Evolutionary conservation across 1,140 invertebrate species (phyloP).

Genomic region (Micrasema minimum): DNA sequence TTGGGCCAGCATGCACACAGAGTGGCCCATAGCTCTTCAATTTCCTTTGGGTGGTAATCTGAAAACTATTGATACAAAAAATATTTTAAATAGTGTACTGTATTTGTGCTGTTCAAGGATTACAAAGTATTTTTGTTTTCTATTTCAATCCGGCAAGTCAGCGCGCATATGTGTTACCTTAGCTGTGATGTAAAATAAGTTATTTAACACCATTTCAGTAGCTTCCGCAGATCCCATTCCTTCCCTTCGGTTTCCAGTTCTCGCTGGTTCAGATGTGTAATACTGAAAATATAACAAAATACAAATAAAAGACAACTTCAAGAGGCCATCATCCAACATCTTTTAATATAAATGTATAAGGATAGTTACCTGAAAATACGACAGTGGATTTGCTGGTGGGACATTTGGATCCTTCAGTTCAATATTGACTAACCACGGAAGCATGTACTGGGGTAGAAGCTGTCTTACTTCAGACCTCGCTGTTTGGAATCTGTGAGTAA

Average conservation of each 20-base stretch:
- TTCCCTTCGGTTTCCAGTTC: conserved; percentile 76
- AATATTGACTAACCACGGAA: conserved; percentile 99
- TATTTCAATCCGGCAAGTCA: no score
- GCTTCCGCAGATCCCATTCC: conserved; percentile 98
- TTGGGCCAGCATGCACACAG: conserved; percentile 95
- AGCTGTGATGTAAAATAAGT: conserved; percentile 97
- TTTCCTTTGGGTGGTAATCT: conserved; percentile 93
- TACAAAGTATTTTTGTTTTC: no score
- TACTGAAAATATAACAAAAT: conserved; percentile 67
- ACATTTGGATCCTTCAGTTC: conserved; percentile 97
- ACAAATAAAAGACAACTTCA: neutral
- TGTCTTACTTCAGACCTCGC: conserved; percentile 90
- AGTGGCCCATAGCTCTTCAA: conserved; percentile 95
- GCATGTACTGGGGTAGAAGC: conserved; percentile 88
- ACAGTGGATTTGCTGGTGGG: conserved; percentile 83
- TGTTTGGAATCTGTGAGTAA: conserved; percentile 96
- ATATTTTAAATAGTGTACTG: no score
- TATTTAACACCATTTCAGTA: conserved; percentile 99
- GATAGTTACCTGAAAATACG: conserved; percentile 78
- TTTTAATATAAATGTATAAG: neutral
- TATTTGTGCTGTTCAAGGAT: no score
- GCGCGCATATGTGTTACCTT: no score
- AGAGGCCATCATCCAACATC: neutral
- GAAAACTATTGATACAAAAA: no score
- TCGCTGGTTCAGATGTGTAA: conserved; percentile 75